phyloP scores from a whole-genome alignment of 1,140 invertebrate species.

The Anoplophora glabripennis region DNA sequence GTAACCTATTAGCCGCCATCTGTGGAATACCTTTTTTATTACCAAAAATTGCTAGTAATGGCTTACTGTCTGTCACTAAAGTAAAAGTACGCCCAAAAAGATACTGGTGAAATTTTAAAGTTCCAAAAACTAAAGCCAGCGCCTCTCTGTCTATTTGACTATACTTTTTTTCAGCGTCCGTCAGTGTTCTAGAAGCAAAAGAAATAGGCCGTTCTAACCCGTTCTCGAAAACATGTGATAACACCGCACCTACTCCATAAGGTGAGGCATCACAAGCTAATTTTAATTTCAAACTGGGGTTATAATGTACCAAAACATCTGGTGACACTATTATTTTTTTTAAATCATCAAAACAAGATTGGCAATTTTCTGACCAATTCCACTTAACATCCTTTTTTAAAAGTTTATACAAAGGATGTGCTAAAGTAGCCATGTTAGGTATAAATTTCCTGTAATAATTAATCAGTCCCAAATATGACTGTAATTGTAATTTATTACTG shows the following conservation, averaged over 20 bases:
- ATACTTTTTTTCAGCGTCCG: conserved; percentile 51
- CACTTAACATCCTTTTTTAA: conserved; percentile 46
- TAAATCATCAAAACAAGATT: conserved; percentile 31
- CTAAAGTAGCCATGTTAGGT: conserved; percentile 18
- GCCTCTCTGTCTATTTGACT: conserved; percentile 56
- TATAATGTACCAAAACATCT: conserved; percentile 28
- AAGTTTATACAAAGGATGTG: conserved; percentile 37
- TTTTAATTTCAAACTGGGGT: conserved; percentile 22
- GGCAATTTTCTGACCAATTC: conserved; percentile 33
- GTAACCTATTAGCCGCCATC: conserved; percentile 38
- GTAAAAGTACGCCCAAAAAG: conserved; percentile 52
- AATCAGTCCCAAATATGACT: conserved; percentile 43
- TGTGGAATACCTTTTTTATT: conserved; percentile 39
- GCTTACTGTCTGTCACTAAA: conserved; percentile 53
- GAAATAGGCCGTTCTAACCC: conserved; percentile 48
- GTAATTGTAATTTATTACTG: conserved; percentile 6
- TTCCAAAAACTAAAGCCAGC: conserved; percentile 53
- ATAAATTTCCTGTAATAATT: conserved; percentile 44
- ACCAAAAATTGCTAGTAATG: conserved; percentile 51
- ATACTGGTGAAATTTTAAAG: conserved; percentile 56
- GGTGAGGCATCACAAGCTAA: conserved; percentile 31
- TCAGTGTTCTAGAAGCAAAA: conserved; percentile 50
- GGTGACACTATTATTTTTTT: conserved; percentile 39
- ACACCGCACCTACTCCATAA: conserved; percentile 34
- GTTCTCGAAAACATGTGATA: conserved; percentile 33